Percentiles rank a stretch among this genome's conserved stretches.
phyloP scores from a whole-genome alignment of 2,888 invertebrate species.

The Phortica okadai region DNA sequence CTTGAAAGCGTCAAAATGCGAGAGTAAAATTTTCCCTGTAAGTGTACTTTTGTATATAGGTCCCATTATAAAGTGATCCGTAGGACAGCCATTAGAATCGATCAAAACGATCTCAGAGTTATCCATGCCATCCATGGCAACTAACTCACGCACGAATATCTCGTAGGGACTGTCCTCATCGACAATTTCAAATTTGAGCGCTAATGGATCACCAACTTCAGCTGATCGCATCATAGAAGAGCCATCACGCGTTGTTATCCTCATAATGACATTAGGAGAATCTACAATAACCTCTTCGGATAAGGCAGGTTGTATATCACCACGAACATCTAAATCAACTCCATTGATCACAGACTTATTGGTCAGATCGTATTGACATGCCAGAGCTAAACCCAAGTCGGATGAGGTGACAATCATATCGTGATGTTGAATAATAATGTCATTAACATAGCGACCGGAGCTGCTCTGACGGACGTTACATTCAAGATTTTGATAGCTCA shows the following conservation, averaged over 20 bases:
- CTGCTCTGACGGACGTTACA: constrained; percentile 94
- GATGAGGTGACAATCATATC: constrained; percentile 95
- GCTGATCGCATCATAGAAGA: constrained; percentile 90
- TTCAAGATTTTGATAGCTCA: constrained; percentile 94
- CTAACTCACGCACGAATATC: constrained; percentile 95
- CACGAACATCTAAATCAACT: constrained; percentile 90
- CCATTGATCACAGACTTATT: constrained; percentile 95
- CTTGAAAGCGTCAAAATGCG: constrained; percentile 96
- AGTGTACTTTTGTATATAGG: constrained; percentile 89
- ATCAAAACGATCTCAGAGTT: constrained; percentile 94
- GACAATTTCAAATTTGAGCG: constrained; percentile 93
- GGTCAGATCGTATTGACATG: constrained; percentile 94
- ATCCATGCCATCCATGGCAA: constrained; percentile 95
- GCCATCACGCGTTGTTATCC: constrained; percentile 90
- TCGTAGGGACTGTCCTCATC: constrained; percentile 96
- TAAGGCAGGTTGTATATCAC: constrained; percentile 89
- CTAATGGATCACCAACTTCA: constrained; percentile 94
- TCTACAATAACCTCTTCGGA: constrained; percentile 94
- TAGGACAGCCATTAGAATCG: constrained; percentile 94
- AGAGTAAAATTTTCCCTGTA: constrained; percentile 89
- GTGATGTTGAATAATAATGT: constrained; percentile 95
- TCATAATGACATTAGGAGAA: constrained; percentile 96
- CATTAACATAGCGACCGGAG: constrained; percentile 89
- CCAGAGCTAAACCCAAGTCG: constrained; percentile 92
- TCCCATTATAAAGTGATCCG: constrained; percentile 96